Conservation (phyloP, 1,140 invertebrate species). For the Zaprionus nigranus region DNA sequence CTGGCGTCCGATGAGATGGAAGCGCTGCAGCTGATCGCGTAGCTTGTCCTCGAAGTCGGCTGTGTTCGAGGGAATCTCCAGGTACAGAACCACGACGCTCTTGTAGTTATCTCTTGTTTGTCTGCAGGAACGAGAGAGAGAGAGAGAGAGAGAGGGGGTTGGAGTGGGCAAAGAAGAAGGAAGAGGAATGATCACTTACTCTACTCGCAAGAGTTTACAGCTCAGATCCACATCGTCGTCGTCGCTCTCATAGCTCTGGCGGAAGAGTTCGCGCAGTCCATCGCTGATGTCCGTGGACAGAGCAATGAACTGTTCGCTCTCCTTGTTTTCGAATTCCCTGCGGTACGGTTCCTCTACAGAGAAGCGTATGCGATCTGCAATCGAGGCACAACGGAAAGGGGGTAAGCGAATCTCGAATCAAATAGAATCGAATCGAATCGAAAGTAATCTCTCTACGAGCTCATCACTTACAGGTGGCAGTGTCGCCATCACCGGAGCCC, state of each 20-base stretch:
- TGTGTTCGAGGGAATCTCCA: constrained; percentile 58
- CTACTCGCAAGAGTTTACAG: constrained; percentile 44
- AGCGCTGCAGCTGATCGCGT: constrained; percentile 46
- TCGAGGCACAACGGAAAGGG: background rate
- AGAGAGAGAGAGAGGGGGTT: background rate
- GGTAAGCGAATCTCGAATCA: background rate
- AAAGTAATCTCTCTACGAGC: background rate
- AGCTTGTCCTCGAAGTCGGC: constrained; percentile 55
- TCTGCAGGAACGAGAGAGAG: constrained; percentile 26
- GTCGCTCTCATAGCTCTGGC: constrained; percentile 28
- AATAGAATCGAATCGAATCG: background rate
- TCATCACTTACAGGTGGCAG: constrained; percentile 43
- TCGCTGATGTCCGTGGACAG: constrained; percentile 51
- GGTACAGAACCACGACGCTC: constrained; percentile 52
- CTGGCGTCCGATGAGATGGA: constrained; percentile 36
- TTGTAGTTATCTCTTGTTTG: constrained; percentile 59
- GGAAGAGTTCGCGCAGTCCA: constrained; percentile 49
- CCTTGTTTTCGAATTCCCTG: constrained; percentile 26
- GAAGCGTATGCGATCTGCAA: constrained; percentile 56
- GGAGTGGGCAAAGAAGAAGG: background rate
- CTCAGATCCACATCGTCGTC: constrained; percentile 61
- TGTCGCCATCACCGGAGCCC: constrained; percentile 42
- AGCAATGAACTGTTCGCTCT: constrained; percentile 35
- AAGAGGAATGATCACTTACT: constrained; percentile 45
- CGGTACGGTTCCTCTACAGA: constrained; percentile 64